Percentiles rank a stretch among this genome's conserved stretches.
These are phyloP conservation scores for Chrysotoxum bicinctum DNA, from an alignment of 2,888 invertebrate species.

Conservation along the genomic window DNA sequence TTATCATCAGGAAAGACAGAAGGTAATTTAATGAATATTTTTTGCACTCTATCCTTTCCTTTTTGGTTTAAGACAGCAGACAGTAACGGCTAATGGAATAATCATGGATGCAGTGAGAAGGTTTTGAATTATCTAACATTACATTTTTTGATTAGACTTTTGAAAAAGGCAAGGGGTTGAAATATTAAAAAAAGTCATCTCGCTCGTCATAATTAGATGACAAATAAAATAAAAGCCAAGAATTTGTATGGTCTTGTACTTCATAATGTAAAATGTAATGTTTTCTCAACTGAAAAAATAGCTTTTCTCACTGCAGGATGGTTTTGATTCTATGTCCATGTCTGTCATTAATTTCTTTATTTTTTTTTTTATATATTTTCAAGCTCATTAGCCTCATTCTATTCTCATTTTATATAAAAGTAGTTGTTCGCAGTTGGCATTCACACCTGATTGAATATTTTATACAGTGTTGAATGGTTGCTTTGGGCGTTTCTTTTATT, in stretches of 20 bases:
- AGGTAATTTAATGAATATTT: conserved; percentile 56
- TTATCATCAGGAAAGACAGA: conserved; percentile 25
- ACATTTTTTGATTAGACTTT: conserved; percentile 32
- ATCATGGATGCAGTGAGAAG: conserved; percentile 32
- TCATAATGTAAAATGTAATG: background rate
- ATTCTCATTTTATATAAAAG: conserved; percentile 22
- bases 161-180: background rate
- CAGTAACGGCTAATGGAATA: conserved; percentile 43
- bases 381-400: conserved; percentile 52
- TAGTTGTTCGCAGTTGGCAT: conserved; percentile 27
- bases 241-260: conserved; percentile 23
- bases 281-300: conserved; percentile 33
- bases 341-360: background rate
- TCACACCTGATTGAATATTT: conserved; percentile 52
- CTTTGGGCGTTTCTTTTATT: conserved; percentile 24
- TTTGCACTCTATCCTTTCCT: conserved; percentile 16
- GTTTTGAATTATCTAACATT: conserved; percentile 33
- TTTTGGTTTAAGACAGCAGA: conserved; percentile 11
- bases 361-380: conserved; percentile 16
- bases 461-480: background rate
- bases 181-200: background rate
- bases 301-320: conserved; percentile 6
- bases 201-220: background rate
- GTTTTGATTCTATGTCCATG: background rate
- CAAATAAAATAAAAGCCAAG: conserved; percentile 29